Percentiles rank a stretch among this genome's conserved stretches.
These are phyloP conservation scores for Lepetodrilus schrolli DNA, from an alignment of 2,888 invertebrate species.

Conservation along the genomic window DNA sequence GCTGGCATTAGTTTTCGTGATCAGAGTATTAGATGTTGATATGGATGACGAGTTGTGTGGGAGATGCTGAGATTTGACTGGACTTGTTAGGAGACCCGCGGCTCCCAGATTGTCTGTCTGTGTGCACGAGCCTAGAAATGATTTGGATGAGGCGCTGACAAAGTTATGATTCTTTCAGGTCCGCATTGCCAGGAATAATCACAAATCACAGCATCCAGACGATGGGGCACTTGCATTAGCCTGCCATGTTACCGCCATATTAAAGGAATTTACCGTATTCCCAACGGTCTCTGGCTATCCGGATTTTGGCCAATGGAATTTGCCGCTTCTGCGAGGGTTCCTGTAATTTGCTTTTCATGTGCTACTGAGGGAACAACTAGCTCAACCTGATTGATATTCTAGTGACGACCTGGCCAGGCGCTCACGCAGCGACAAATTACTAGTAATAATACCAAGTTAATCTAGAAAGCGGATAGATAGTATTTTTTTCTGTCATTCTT, in stretches of 20 bases:
- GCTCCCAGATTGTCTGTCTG: constrained; percentile 10
- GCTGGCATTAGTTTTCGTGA: too few relatives aligned
- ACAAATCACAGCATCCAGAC: constrained; percentile 19
- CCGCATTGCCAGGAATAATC: constrained; percentile 11
- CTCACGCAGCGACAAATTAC: constrained; percentile 13
- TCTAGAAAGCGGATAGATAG: constrained; percentile 17
- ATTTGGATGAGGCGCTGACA: constrained; percentile 22
- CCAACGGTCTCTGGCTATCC: not conserved
- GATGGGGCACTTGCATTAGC: constrained; percentile 23
- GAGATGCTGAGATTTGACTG: too few relatives aligned
- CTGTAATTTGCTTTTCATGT: constrained; percentile 20
- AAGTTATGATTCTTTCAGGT: constrained; percentile 19
- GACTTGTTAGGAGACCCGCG: not conserved
- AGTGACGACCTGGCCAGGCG: not conserved
- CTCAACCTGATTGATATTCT: constrained; percentile 2
- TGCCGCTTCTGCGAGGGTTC: not conserved
- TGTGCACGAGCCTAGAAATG: constrained; percentile 2
- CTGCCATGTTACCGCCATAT: constrained; percentile 24
- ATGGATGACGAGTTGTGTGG: too few relatives aligned
- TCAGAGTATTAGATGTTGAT: too few relatives aligned
- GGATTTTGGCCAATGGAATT: not conserved
- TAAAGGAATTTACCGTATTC: constrained; percentile 15
- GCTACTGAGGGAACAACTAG: not conserved
- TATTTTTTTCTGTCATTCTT: constrained; percentile 1
- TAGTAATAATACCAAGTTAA: constrained; percentile 11